Conservation (phyloP, 2,888 invertebrate genomes). For the Luffia ferchaultella region DNA sequence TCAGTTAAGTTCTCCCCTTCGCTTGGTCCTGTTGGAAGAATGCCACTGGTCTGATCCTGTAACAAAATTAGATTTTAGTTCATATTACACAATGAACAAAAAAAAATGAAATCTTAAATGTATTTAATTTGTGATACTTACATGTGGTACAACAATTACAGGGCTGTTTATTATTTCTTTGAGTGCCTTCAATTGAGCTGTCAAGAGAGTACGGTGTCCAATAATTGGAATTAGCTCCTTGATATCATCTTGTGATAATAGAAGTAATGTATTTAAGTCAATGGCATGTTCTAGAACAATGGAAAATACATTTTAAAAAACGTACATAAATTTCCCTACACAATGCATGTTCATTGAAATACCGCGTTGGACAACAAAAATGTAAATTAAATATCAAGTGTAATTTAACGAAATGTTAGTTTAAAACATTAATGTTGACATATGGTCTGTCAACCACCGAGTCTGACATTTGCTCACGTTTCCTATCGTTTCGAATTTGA, state of each 20-base stretch:
- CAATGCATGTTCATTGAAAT: neutral
- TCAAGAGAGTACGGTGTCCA: neutral
- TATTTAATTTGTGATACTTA: neutral
- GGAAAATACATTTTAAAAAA: neutral
- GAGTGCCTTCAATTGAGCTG: neutral
- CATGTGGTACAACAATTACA: neutral
- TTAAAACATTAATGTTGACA: neutral
- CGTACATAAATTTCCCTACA: neutral
- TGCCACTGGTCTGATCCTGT: neutral
- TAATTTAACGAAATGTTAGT: neutral
- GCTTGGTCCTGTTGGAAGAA: neutral
- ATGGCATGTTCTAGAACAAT: neutral
- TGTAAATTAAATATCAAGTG: neutral
- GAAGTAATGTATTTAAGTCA: neutral
- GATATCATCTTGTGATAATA: neutral
- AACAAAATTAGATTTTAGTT: neutral
- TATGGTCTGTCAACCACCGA: too few species aligned
- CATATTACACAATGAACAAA: neutral
- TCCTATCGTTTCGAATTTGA: too few species aligned
- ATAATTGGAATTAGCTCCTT: neutral
- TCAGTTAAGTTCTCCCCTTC: neutral
- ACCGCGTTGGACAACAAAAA: neutral
- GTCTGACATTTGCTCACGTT: too few species aligned
- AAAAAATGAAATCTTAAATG: neutral
- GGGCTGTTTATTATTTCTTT: neutral